Conservation (phyloP, 2,113 vertebrate species). For the Gobius niger region DNA sequence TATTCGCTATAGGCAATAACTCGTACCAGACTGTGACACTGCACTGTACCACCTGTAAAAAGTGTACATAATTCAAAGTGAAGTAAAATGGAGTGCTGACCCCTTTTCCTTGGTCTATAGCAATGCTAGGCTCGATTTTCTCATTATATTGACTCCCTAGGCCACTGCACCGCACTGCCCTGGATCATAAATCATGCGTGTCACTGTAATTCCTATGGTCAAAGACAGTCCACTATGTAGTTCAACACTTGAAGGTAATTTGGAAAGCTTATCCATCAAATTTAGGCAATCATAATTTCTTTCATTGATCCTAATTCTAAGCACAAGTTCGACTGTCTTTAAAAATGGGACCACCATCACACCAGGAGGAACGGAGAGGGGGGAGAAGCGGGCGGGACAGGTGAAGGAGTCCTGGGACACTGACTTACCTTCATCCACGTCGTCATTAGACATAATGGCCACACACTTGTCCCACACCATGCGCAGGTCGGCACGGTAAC, state of each 20-base stretch:
- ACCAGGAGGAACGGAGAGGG: constrained; percentile 34
- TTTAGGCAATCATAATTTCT: neutral
- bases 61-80: constrained; percentile 3
- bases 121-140: constrained; percentile 8
- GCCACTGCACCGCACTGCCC: constrained; percentile 4
- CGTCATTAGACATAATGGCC: constrained; percentile 88
- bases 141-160: constrained; percentile 1
- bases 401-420: constrained; percentile 11
- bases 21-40: neutral
- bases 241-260: neutral
- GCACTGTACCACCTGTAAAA: neutral
- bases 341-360: constrained; percentile 23
- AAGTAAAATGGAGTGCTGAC: constrained; percentile 1
- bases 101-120: constrained; percentile 14
- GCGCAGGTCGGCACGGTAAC: constrained; percentile 86
- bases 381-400: constrained; percentile 17
- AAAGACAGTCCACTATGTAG: constrained; percentile 24
- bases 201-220: constrained; percentile 16
- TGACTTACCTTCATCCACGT: constrained; percentile 82
- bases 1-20: no score
- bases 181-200: constrained; percentile 13
- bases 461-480: constrained; percentile 90
- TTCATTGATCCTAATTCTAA: neutral
- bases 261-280: neutral
- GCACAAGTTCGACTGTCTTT: constrained; percentile 16